Conservation (phyloP, 2,888 invertebrate species). For the Dryococelus australis region DNA sequence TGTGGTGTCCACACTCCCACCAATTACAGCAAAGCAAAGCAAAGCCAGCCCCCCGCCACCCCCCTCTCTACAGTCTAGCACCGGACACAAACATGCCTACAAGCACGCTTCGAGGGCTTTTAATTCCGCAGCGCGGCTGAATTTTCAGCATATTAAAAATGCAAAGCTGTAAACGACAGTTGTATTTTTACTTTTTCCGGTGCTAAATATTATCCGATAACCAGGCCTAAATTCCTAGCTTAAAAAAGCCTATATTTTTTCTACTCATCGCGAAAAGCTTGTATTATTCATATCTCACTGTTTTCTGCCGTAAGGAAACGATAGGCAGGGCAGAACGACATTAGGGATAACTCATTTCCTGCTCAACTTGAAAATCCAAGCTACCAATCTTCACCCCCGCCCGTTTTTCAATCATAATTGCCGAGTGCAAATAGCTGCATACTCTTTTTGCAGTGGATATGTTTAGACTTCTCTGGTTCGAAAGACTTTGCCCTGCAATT, state of each 20-base stretch:
- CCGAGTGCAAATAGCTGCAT: too few species aligned
- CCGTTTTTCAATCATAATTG: too few species aligned
- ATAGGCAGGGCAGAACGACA: not conserved
- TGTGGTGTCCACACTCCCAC: not conserved
- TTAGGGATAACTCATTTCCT: not conserved
- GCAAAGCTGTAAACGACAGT: not conserved
- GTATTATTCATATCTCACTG: not conserved
- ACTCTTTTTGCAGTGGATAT: too few species aligned
- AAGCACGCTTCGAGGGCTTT: not conserved
- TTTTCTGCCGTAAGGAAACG: not conserved
- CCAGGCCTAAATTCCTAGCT: not conserved
- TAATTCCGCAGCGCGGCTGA: slow-evolving; percentile 16
- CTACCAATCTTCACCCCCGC: not conserved
- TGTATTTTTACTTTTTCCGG: slow-evolving; percentile 16
- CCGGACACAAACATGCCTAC: not conserved
- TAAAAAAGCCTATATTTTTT: not conserved
- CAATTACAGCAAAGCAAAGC: not conserved
- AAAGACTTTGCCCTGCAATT: too few species aligned
- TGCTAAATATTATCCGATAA: slow-evolving; percentile 16
- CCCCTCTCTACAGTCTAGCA: not conserved
- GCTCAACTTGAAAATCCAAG: not conserved
- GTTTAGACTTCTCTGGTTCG: too few species aligned
- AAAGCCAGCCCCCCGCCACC: not conserved
- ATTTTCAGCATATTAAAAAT: not conserved
- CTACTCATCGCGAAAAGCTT: not conserved